Percentiles rank a stretch among this genome's conserved stretches.
Conservation (phyloP, 2,113 vertebrate genomes). For the Australoheros scitulus region DNA sequence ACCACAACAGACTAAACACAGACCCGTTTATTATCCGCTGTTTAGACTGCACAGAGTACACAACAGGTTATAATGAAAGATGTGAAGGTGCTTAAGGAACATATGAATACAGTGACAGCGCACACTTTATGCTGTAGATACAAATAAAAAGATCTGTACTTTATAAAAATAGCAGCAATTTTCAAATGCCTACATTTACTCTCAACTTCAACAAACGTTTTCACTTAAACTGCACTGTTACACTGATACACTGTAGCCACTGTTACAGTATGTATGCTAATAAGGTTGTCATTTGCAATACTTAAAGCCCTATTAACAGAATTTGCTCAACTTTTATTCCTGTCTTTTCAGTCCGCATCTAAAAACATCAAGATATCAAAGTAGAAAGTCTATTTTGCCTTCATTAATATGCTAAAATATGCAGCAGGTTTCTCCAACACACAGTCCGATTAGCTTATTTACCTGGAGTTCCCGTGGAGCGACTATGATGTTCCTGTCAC, state of each 20-base stretch:
- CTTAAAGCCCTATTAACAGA: background rate
- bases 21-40: constrained; percentile 36
- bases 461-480: background rate
- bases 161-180: constrained; percentile 3
- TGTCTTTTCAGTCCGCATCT: rapidly evolving
- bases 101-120: background rate
- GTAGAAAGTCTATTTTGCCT: background rate
- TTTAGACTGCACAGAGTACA: constrained; percentile 36
- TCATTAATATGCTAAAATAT: background rate
- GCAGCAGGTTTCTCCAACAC: background rate
- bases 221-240: background rate
- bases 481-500: background rate
- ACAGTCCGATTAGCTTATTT: background rate
- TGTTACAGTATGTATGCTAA: background rate
- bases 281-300: background rate
- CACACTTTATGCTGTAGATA: background rate
- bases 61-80: constrained; percentile 41
- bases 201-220: background rate
- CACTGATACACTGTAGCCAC: background rate
- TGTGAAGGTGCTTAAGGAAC: background rate
- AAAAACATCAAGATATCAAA: background rate
- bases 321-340: background rate
- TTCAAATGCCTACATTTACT: background rate
- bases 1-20: constrained; percentile 65
- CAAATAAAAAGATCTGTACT: constrained; percentile 20